Base-by-base conservation (phyloP, 1,140 invertebrate genomes). In the Chrysomallon squamiferum region DNA sequence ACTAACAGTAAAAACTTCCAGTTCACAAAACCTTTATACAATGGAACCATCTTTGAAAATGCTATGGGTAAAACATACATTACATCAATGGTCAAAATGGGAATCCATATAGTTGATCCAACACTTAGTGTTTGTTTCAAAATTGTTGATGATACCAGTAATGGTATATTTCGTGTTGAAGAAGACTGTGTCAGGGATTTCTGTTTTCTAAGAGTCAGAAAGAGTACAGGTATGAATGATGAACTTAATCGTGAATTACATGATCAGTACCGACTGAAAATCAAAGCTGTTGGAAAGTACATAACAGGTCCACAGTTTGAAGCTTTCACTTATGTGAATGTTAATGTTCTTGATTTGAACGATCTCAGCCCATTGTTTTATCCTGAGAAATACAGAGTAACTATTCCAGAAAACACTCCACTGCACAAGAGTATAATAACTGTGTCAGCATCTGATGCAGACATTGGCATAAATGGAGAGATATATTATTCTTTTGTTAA, bases 401-500 rank as follows among this genome's bases (percentile, higher is more conserved):
- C 89, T n/a, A 91, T 98, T n/a, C 89, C 91, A 18, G 95, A 98
- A 85, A 95, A 98, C 80, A 91, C 91, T 54, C 91, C 93, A 3
- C 84, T 95, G 56, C 93, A 96, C 85, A 88, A 69, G 25, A 86
- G 79, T 57, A 84, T 90, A 33, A 74, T 83, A 2, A 73, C 81
- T 65, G 87, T 89, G 3, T 89, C 89, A 15, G 96, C 96, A 0
- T 94, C 95, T 76, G 96, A 98, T 86, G 95, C 96, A 7, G 96
- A 99, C 84, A 86, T 95, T 13, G 96, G 95, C 0, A 89, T 93
- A 56, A 98, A 98, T 82, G 94, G 95, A 2, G 94, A 98, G 86
- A 95, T 98, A 72, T 98, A 98, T 84, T 99, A 97, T 83, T 96
- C 93, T 84, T 92, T 98, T 72, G 87, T 89, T n/a, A 89, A 95